These are phyloP conservation scores for Corythoichthys haematopterus DNA, from an alignment of 2,113 vertebrate genomes.

Conservation along the genomic window DNA sequence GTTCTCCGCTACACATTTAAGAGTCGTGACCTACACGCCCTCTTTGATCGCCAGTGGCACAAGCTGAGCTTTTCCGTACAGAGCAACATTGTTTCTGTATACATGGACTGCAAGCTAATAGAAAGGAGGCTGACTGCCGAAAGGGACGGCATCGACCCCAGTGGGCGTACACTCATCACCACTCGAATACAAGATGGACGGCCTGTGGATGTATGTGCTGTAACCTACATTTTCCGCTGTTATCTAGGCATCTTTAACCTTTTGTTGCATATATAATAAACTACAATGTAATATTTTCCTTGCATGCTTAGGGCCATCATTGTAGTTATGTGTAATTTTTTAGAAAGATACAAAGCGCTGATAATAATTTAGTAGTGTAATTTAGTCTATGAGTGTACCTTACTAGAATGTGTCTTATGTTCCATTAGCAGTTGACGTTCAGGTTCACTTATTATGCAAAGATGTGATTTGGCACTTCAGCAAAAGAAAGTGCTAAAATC, in stretches of 20 bases:
- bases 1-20: conserved; percentile 83
- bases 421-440: conserved; percentile 38
- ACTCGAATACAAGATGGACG: conserved; percentile 83
- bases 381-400: conserved; percentile 16
- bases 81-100: conserved; percentile 78
- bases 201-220: conserved; percentile 86
- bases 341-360: conserved; percentile 2
- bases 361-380: conserved; percentile 11
- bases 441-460: conserved; percentile 13
- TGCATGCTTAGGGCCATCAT: not conserved
- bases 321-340: not conserved
- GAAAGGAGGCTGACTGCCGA: conserved; percentile 78
- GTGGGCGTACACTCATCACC: conserved; percentile 80
- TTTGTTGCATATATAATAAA: not conserved
- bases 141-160: conserved; percentile 71
- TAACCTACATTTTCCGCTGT: not conserved
- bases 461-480: conserved; percentile 1
- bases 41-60: conserved; percentile 97
- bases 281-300: not conserved
- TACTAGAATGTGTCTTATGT: conserved; percentile 19
- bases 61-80: conserved; percentile 85
- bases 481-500: conserved; percentile 3
- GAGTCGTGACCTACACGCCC: conserved; percentile 82
- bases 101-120: conserved; percentile 88
- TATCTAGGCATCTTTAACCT: not conserved